Evolutionary conservation across 2,797 vertebrate species (phyloP).

Genomic region (Fratercula arctica): DNA sequence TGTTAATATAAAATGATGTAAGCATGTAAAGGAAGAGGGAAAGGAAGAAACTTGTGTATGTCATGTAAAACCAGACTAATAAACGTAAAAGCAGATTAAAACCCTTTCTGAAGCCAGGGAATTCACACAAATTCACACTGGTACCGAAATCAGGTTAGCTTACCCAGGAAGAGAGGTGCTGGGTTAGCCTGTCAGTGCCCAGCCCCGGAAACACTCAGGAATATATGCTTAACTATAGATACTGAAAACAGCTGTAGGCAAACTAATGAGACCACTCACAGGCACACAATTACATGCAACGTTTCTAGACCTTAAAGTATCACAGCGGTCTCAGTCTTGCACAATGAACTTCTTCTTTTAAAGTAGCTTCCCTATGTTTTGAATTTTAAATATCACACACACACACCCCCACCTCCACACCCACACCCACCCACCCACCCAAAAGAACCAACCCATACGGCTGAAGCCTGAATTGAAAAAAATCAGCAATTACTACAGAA

Average conservation of each 20-base stretch:
- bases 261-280: constrained; percentile 15
- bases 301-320: neutral
- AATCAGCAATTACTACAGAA: neutral
- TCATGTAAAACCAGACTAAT: neutral
- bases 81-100: neutral
- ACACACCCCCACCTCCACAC: too few relatives aligned
- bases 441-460: neutral
- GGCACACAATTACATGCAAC: neutral
- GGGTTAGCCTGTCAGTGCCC: neutral
- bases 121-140: neutral
- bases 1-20: neutral
- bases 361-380: neutral
- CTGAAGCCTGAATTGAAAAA: neutral
- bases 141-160: neutral
- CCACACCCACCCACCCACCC: neutral
- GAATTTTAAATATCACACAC: neutral
- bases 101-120: neutral
- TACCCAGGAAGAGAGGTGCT: neutral
- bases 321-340: neutral
- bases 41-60: neutral
- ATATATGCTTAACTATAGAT: neutral
- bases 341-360: neutral
- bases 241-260: neutral
- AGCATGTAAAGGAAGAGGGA: neutral
- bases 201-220: neutral